Percentiles rank a stretch among this genome's conserved stretches.
phyloP scores from a whole-genome alignment of 2,113 vertebrate species.

The Mesocricetus auratus region DNA sequence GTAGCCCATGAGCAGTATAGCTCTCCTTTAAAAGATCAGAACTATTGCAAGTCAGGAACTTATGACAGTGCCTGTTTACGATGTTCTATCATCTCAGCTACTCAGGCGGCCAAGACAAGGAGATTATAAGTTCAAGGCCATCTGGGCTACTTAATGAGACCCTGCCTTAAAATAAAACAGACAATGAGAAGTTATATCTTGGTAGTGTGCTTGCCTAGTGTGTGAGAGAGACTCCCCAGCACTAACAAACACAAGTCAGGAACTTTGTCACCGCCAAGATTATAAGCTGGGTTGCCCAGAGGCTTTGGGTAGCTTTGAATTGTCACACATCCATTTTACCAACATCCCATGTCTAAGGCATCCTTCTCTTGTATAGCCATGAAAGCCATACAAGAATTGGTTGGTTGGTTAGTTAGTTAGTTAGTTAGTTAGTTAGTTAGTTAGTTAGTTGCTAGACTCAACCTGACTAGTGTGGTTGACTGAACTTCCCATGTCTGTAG shows the following conservation, averaged over 20 bases:
- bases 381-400: not conserved
- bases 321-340: not conserved
- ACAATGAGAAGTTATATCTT: not conserved
- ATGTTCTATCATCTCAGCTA: not conserved
- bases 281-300: not conserved
- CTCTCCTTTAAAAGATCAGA: constrained; percentile 10
- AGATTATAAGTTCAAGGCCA: not conserved
- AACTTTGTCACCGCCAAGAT: not conserved
- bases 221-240: not conserved
- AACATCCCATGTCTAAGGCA: not conserved
- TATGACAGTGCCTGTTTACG: not conserved
- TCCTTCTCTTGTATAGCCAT: not conserved
- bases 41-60: not conserved
- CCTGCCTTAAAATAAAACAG: not conserved
- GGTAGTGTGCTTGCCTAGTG: not conserved
- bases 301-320: not conserved
- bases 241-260: not conserved
- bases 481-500: not conserved
- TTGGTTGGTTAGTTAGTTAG: no score
- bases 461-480: not conserved
- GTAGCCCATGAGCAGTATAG: not conserved
- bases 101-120: not conserved
- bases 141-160: not conserved
- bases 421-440: not conserved
- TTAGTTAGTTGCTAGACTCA: constrained; percentile 12